Base-by-base conservation (phyloP, 2,888 invertebrate species). In the Patella pellucida region DNA sequence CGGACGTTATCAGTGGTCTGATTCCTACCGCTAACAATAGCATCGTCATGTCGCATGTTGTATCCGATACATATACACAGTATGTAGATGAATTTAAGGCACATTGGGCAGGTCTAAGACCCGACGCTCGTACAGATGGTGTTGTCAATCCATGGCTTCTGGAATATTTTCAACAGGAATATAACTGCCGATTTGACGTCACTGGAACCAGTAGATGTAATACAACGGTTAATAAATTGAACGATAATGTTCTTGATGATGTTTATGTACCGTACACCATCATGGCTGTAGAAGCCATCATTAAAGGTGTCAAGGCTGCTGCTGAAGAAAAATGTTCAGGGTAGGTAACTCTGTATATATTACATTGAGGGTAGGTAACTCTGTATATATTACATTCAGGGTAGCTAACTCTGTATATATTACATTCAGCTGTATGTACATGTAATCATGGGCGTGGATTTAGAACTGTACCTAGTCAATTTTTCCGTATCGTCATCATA, bases 211-310 rank as follows among this genome's bases (percentile, higher is more conserved):
- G 19, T 12, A 67, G 52, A 4, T 72, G 76, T 16, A 56, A 71
- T 14, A 71, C 74, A 9, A 75, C 74, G 14, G 50, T 52, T 72
- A 74, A 50, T 75, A 70, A 14, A n/a, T 41, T 72, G 23, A 71
- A 12, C 12, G 74, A 76, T 31, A 19, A 69, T 4, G 71, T 71
- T 23, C 51, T 79, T 31, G 84, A 85, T 31, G 84, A 85, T 71
- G 77, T 74, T 5, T 82, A 82, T 68, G 82, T 85, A 9, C 84
- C 86, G 0, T 85, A 79, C 78, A 86, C 85, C 27, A 79, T 87
- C 14, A 82, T 85, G 78, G 88, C 88, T 0, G 86, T 87, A 0
- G 81, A 84, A 12, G 83, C 86, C 9, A 78, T 86, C 27, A 80
- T 87, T 14, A 72, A 78, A 11, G 87, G 86, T 7, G 74, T 84